Evolutionary conservation across 2,888 invertebrate species (phyloP).

Genomic region (Electrophaes corylata): DNA sequence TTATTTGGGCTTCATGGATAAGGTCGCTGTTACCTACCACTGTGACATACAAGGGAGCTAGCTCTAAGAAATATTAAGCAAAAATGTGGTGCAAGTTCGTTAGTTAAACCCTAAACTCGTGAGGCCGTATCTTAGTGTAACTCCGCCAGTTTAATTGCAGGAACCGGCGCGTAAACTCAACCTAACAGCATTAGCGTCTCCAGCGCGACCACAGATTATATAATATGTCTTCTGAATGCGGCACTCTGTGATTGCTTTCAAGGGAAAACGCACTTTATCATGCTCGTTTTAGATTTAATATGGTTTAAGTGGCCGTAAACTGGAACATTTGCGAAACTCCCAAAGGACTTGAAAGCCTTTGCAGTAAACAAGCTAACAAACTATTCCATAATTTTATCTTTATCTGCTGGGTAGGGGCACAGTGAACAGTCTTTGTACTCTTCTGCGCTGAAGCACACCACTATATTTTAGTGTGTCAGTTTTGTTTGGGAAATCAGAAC

Average conservation of each 20-base stretch:
- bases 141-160: slow-evolving; percentile 1
- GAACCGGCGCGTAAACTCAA: slow-evolving; percentile 3
- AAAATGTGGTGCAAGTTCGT: background rate
- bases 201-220: background rate
- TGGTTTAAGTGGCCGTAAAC: no score
- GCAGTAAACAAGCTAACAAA: background rate
- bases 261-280: background rate
- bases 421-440: no score
- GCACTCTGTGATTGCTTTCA: background rate
- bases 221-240: background rate
- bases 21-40: no score
- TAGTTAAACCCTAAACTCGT: background rate
- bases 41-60: no score
- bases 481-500: no score
- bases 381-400: background rate
- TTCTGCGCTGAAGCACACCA: no score
- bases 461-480: no score
- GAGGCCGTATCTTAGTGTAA: slow-evolving; percentile 1
- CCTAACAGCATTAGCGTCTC: slow-evolving; percentile 9
- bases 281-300: background rate
- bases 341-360: background rate
- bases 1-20: no score
- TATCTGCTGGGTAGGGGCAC: no score
- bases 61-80: background rate
- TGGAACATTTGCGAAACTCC: background rate